phyloP scores from a whole-genome alignment of 37 sponge, comb jelly and placozoan genomes.

The Mnemiopsis leidyi region DNA sequence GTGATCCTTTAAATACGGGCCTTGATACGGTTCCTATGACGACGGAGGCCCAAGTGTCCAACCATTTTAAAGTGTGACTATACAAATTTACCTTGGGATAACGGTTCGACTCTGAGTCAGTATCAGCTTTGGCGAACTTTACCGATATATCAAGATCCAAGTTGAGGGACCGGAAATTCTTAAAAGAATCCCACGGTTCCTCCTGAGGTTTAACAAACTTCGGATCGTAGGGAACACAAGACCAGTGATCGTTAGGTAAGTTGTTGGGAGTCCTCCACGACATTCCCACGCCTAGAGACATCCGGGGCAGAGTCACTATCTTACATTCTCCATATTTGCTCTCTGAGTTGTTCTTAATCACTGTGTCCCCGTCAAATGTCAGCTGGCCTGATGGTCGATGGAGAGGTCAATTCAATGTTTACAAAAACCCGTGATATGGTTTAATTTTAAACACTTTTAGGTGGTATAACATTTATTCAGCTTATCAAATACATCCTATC shows the following conservation, averaged over 20 bases:
- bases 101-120: not conserved
- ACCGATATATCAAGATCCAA: not conserved
- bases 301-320: slow-evolving; percentile 35
- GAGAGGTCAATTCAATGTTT: too few species aligned
- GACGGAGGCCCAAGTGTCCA: slow-evolving; percentile 47
- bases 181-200: slow-evolving; percentile 11
- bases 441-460: not conserved
- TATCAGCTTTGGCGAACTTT: slow-evolving; percentile 20
- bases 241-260: slow-evolving; percentile 31
- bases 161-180: not conserved
- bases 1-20: slow-evolving; percentile 37
- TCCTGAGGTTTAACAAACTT: slow-evolving; percentile 1
- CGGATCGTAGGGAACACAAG: slow-evolving; percentile 45
- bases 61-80: slow-evolving; percentile 50
- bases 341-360: slow-evolving; percentile 61
- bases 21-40: slow-evolving; percentile 9
- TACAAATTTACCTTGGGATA: slow-evolving; percentile 35
- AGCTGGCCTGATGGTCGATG: slow-evolving; percentile 6
- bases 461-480: too few species aligned
- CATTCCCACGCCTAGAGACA: not conserved
- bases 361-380: slow-evolving; percentile 60
- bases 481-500: too few species aligned
- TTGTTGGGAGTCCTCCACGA: slow-evolving; percentile 22
- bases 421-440: too few species aligned
- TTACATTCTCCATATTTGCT: slow-evolving; percentile 47